Evolutionary conservation across 2,113 vertebrate genomes (phyloP).

Genomic region (Hippocampus comes): DNA sequence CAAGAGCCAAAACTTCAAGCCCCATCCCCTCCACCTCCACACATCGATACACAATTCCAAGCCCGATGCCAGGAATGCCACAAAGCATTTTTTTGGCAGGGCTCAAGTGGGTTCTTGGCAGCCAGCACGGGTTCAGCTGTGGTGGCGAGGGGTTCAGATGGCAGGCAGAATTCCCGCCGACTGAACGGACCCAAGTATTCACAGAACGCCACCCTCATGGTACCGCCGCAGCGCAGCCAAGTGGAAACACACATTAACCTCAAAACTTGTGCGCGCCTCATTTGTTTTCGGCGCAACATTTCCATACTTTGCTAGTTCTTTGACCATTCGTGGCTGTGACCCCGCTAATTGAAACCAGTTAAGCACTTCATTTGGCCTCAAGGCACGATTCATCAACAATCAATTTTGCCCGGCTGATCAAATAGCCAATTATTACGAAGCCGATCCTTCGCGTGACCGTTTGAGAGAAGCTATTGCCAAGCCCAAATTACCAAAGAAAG

Average conservation of each 20-base stretch:
- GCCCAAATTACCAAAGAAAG: background rate
- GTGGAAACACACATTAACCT: background rate
- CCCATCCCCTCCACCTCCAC: constrained; percentile 4
- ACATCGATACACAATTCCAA: constrained; percentile 18
- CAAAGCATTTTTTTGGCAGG: constrained; percentile 46
- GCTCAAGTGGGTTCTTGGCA: constrained; percentile 33
- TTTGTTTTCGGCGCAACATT: background rate
- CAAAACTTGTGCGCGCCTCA: background rate
- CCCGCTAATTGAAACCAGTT: background rate
- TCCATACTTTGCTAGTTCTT: background rate
- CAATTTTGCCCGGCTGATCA: background rate
- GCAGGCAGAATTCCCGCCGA: constrained; percentile 36
- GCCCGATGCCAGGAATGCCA: constrained; percentile 53
- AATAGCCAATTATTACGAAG: background rate
- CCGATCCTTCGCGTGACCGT: background rate
- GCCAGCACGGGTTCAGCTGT: constrained; percentile 43
- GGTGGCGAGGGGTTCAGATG: constrained; percentile 36
- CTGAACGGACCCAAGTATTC: background rate
- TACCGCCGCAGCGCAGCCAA: background rate
- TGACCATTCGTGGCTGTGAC: background rate
- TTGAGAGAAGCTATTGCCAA: background rate
- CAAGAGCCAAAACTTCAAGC: constrained; percentile 41
- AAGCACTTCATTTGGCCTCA: background rate
- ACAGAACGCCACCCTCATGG: background rate
- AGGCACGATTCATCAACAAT: background rate